Base-by-base conservation (phyloP, 1,140 invertebrate species). In the Camponotus pennsylvanicus region DNA sequence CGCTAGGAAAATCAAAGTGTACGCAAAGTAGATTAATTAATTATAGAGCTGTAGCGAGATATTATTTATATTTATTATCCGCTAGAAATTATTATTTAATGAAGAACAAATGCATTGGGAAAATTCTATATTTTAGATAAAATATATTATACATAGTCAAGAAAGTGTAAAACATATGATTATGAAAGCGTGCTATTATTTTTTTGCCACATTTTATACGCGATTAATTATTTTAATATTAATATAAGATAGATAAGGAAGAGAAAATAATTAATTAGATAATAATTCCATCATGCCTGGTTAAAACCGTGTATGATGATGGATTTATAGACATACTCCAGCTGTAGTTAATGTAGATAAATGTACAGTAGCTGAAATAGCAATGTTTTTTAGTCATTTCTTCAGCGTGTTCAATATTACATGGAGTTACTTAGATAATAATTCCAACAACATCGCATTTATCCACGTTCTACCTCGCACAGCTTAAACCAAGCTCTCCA, bases 11-110 rank as follows among this genome's bases (percentile, higher is more conserved):
- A 70, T 7, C 32, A 37, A 37, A 27, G 21, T 70, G 7, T 67
- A 37, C 15, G 32, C 42, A 79, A 37, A 64, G 34, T 40, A 49
- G n/a, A 80, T 57, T 80, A 70, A 80, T 80, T 69, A 69, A 70
- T 70, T 57, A 70, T 15, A 15, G 57, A 42, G 9, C 21, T 70
- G 52, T 57, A 42, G 37, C 21, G 34, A n/a, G 15, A 21, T 21
- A 21, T 21, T 70, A 40, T n/a, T n/a, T 80, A 42, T 27, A 27
- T 40, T 40, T 40, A 59, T 80, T 80, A 42, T n/a, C 5, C 21
- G 21, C 11, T 8, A 9, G 9, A 32, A 40, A 80, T 80, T 69
- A 80, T 57, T 57, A 80, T 57, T 42, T 42, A 49, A 70, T 57
- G 13, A 70, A 70, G 42, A 55, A 40, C 1, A 40, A 40, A 9